These are phyloP conservation scores for Nothobranchius kuhntae DNA, from an alignment of 2,113 vertebrate species.

Conservation along the genomic window DNA sequence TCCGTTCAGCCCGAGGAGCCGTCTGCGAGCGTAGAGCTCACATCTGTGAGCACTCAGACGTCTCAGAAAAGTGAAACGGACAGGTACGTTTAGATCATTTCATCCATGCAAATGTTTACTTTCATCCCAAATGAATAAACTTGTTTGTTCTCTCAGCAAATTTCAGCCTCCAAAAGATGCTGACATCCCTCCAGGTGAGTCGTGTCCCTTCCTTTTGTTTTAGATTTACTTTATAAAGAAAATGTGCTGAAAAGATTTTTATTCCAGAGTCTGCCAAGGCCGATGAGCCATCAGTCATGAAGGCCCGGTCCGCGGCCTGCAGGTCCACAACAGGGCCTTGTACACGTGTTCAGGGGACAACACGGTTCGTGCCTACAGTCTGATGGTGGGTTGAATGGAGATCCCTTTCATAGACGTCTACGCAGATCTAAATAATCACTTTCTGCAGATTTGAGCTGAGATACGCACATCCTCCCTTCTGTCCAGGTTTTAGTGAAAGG, in stretches of 20 bases:
- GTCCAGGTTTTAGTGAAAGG: too few species aligned
- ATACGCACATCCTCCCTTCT: too few species aligned
- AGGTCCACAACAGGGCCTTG: conserved; percentile 86
- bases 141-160: conserved; percentile 56
- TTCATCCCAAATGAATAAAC: too few species aligned
- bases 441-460: too few species aligned
- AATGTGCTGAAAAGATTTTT: background rate
- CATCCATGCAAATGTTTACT: background rate
- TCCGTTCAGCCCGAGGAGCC: conserved; percentile 3
- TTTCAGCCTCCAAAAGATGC: conserved; percentile 68
- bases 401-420: background rate
- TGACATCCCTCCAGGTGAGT: conserved; percentile 81
- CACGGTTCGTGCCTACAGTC: conserved; percentile 87
- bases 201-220: background rate
- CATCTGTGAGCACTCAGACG: conserved; percentile 83
- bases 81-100: conserved; percentile 34
- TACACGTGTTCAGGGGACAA: conserved; percentile 95
- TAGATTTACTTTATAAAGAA: background rate
- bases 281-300: conserved; percentile 85
- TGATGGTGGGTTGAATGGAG: conserved; percentile 74
- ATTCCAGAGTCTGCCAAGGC: conserved; percentile 82
- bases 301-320: conserved; percentile 89
- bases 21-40: conserved; percentile 83
- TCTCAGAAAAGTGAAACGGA: conserved; percentile 27
- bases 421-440: too few species aligned